These are phyloP conservation scores for Augochlora pura DNA, from an alignment of 1,140 invertebrate genomes.

Conservation along the genomic window DNA sequence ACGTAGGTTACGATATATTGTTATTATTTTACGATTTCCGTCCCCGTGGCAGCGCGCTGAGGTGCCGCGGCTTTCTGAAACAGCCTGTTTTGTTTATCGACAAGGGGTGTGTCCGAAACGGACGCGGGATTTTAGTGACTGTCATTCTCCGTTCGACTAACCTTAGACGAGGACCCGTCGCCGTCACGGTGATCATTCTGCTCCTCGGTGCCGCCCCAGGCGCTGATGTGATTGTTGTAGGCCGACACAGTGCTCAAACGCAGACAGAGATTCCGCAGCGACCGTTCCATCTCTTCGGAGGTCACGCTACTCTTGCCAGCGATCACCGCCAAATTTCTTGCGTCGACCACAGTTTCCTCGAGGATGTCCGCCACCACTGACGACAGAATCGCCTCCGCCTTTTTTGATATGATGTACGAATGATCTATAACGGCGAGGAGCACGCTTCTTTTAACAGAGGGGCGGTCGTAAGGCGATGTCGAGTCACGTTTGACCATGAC, in stretches of 20 bases:
- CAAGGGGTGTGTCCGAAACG: not conserved
- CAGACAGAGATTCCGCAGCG: conserved; percentile 58
- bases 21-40: conserved; percentile 23
- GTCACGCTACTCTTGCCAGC: conserved; percentile 58
- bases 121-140: not conserved
- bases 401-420: conserved; percentile 45
- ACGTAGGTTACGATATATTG: conserved; percentile 34
- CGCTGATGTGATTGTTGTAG: not conserved
- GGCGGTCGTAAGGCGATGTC: too few relatives aligned
- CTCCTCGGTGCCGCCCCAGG: not conserved
- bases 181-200: not conserved
- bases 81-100: conserved; percentile 43
- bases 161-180: conserved; percentile 4
- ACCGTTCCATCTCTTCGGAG: conserved; percentile 55
- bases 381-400: conserved; percentile 51
- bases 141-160: conserved; percentile 16
- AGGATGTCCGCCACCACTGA: conserved; percentile 53
- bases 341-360: conserved; percentile 57
- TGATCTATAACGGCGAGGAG: conserved; percentile 10
- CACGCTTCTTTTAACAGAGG: not conserved
- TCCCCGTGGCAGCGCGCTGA: conserved; percentile 18
- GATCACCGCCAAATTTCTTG: conserved; percentile 48
- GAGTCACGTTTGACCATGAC: too few relatives aligned
- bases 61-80: conserved; percentile 22
- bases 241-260: conserved; percentile 48